Evolutionary conservation across 2,888 invertebrate species (phyloP).

Genomic region (Theretra japonica): DNA sequence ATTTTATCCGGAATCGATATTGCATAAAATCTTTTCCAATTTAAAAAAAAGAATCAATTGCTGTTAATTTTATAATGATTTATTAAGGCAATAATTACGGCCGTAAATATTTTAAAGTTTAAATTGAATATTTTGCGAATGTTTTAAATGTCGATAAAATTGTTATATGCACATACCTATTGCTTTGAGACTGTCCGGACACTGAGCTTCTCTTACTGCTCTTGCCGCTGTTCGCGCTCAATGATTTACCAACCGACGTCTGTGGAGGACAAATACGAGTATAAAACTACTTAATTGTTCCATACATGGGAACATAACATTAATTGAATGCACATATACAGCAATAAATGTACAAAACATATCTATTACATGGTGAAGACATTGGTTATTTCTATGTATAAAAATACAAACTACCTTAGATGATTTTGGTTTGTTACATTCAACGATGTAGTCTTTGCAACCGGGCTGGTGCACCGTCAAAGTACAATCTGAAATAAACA

Average conservation of each 20-base stretch:
- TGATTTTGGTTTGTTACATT: slow-evolving; percentile 90
- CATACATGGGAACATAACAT: no score
- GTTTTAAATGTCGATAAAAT: slow-evolving; percentile 5
- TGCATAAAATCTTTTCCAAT: no score
- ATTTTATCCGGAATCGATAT: no score
- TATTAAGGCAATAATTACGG: no score
- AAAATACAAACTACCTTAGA: slow-evolving; percentile 78
- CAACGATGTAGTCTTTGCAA: slow-evolving; percentile 94
- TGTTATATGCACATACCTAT: slow-evolving; percentile 70
- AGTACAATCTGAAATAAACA: slow-evolving; percentile 88
- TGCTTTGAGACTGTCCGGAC: slow-evolving; percentile 76
- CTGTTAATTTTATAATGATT: no score
- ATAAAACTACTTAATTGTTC: neutral
- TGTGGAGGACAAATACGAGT: slow-evolving; percentile 43
- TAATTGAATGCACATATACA: no score
- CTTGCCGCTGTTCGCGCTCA: slow-evolving; percentile 77
- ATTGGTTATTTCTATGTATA: slow-evolving; percentile 11
- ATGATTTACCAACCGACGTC: slow-evolving; percentile 79
- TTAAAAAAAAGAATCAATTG: no score
- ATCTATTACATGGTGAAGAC: slow-evolving; percentile 21
- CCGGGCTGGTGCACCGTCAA: slow-evolving; percentile 94
- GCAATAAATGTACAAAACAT: no score
- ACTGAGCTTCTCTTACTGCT: slow-evolving; percentile 79
- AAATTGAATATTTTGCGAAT: neutral
- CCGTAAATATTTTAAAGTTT: no score